Percentiles rank a stretch among this genome's conserved stretches.
Evolutionary conservation across 1,140 invertebrate species (phyloP).

Genomic region (Tetragnatha versicolor): DNA sequence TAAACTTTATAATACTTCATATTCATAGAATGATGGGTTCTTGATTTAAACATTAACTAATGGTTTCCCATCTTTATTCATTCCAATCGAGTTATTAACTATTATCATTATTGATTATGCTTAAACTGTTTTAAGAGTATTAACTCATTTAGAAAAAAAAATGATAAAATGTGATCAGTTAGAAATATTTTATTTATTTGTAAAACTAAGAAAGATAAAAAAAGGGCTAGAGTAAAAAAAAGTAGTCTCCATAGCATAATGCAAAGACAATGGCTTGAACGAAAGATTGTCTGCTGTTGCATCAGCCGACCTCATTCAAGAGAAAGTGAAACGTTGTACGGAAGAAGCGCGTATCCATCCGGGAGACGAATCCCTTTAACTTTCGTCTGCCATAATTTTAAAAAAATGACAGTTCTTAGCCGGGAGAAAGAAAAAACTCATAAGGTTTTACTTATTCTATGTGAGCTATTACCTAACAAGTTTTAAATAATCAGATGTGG

Average conservation of each 20-base stretch:
- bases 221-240: not conserved
- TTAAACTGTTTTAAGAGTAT: not conserved
- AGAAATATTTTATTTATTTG: not conserved
- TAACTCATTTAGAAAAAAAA: not conserved
- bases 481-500: too few relatives aligned
- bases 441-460: too few relatives aligned
- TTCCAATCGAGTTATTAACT: too few relatives aligned
- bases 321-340: not conserved
- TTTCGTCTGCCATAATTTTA: too few relatives aligned
- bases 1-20: too few relatives aligned
- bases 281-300: slow-evolving; percentile 4
- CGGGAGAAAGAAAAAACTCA: not conserved
- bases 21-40: too few relatives aligned
- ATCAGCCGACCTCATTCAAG: slow-evolving; percentile 28
- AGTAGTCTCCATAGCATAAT: too few relatives aligned
- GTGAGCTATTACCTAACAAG: too few relatives aligned
- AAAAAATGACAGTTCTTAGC: not conserved
- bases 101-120: too few relatives aligned
- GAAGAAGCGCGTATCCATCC: not conserved
- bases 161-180: not conserved
- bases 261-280: too few relatives aligned
- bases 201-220: not conserved
- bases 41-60: too few relatives aligned
- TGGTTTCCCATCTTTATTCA: too few relatives aligned
- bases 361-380: not conserved